Conservation (phyloP, 64 coral and sea anemone genomes). For the Pachyseris speciosa region DNA sequence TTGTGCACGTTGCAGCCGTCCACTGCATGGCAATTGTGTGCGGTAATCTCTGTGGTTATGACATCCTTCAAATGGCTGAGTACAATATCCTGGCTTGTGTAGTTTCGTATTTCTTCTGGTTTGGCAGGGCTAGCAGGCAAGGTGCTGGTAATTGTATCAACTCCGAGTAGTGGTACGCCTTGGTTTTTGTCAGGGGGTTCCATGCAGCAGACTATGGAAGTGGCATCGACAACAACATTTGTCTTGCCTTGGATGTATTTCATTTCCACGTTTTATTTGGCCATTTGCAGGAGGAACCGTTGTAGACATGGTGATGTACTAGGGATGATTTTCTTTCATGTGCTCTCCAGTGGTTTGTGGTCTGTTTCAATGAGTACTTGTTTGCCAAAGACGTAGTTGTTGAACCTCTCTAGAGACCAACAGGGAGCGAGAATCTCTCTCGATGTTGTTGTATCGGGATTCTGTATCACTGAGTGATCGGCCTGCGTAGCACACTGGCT, state of each 20-base stretch:
- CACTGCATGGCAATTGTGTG: too few species aligned
- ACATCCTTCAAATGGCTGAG: too few species aligned
- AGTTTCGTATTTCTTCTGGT: too few species aligned
- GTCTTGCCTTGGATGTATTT: neutral
- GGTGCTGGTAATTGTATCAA: too few species aligned
- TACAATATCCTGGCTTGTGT: too few species aligned
- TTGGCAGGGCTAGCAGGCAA: too few species aligned
- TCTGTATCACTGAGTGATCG: conserved; percentile 52
- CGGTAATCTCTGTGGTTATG: too few species aligned
- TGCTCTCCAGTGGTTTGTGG: conserved; percentile 52
- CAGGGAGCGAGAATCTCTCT: conserved; percentile 53
- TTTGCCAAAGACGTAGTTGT: conserved; percentile 51
- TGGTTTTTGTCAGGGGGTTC: too few species aligned
- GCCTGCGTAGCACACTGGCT: conserved; percentile 36
- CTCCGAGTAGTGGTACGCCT: too few species aligned
- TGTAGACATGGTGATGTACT: conserved; percentile 23
- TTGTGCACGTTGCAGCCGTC: too few species aligned
- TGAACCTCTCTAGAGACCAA: conserved; percentile 51
- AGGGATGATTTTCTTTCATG: conserved; percentile 13
- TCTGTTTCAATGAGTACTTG: too few species aligned
- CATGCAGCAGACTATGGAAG: too few species aligned
- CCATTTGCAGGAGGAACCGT: conserved; percentile 13
- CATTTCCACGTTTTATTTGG: conserved; percentile 8
- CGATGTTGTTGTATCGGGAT: conserved; percentile 45
- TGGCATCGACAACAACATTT: neutral